phyloP scores from a whole-genome alignment of 2,888 invertebrate genomes.

The Drosophila kambysellisi region DNA sequence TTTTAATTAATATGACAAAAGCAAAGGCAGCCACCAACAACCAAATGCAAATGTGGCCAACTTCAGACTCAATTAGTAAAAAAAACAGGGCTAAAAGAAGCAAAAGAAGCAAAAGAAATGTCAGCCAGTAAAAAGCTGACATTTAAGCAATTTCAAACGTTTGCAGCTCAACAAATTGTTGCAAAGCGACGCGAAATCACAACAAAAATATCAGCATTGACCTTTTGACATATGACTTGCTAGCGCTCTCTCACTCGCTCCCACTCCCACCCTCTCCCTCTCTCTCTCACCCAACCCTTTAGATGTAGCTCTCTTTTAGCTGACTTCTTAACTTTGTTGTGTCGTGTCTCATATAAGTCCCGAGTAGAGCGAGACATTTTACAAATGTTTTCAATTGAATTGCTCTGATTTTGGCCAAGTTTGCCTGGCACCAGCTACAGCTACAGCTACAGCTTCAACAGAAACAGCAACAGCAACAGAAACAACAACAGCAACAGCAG shows the following conservation, averaged over 20 bases:
- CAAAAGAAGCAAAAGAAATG: slow-evolving; percentile 43
- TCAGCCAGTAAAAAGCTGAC: slow-evolving; percentile 57
- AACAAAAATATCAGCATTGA: slow-evolving; percentile 76
- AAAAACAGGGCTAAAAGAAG: not conserved
- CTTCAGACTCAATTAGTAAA: slow-evolving; percentile 67
- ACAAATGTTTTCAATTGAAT: slow-evolving; percentile 82
- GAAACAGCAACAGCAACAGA: slow-evolving; percentile 22
- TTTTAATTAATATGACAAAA: slow-evolving; percentile 74
- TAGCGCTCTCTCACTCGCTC: slow-evolving; percentile 12
- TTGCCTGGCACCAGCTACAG: slow-evolving; percentile 30
- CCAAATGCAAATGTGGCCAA: slow-evolving; percentile 61
- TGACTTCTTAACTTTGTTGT: slow-evolving; percentile 62
- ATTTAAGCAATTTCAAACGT: slow-evolving; percentile 79
- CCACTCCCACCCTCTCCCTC: slow-evolving; percentile 6
- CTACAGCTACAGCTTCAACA: slow-evolving; percentile 16
- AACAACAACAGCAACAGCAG: slow-evolving; percentile 20
- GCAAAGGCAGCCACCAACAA: slow-evolving; percentile 19
- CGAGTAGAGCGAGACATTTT: slow-evolving; percentile 72
- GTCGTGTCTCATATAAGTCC: slow-evolving; percentile 78
- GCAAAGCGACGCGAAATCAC: slow-evolving; percentile 52
- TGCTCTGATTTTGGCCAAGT: slow-evolving; percentile 78
- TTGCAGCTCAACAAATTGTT: slow-evolving; percentile 73
- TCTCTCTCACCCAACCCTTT: not conserved
- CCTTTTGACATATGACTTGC: slow-evolving; percentile 76
- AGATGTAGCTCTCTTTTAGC: slow-evolving; percentile 8